Evolutionary conservation across 2,797 vertebrate genomes (phyloP), one percentile per base, ranked within the genome.

Genomic region (Malacoraja senta): DNA sequence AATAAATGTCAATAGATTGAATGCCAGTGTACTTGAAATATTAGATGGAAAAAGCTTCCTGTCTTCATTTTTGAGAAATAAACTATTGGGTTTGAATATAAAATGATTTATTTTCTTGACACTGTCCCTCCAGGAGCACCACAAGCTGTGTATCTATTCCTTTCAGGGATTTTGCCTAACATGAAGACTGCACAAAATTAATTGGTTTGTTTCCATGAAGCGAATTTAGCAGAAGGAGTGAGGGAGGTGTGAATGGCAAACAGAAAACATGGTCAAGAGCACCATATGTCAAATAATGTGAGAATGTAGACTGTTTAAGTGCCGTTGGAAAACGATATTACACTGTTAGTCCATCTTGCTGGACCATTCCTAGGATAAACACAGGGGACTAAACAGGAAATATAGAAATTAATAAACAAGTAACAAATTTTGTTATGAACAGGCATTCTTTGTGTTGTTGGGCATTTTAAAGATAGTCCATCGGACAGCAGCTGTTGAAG

Each of bases 241-340:
- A 92, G 71, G 90, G 38, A 76, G 68, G 90, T 74, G 90, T 7
- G 71, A 92, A 92, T 76, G 13, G 90, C 29, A 38, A 92, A 58
- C 71, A 91, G n/a, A 92, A 76, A 92, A 76, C 71, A 92, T 7
- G 71, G 90, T 92, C 90, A 92, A 76, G 38, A 15, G 24, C 90
- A 92, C 90, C 71, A 92, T 92, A 92, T 76, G 90, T 92, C 90
- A 92, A 92, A 92, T 92, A 92, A 92, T 72, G 38, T 92, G 90
- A 76, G 71, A 76, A 71, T 58, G 38, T 38, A 74, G 71, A 71
- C 71, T 92, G 86, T 15, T 32, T 68, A 90, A 71, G 38, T 68
- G 63, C 86, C 32, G 35, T 26, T 53, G 72, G 44, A 38, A 24
- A 53, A 92, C 71, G 29, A 29, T 58, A 92, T 92, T 74, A 13